phyloP scores from a whole-genome alignment of 2,797 vertebrate species.

The Onychomys arenicola region DNA sequence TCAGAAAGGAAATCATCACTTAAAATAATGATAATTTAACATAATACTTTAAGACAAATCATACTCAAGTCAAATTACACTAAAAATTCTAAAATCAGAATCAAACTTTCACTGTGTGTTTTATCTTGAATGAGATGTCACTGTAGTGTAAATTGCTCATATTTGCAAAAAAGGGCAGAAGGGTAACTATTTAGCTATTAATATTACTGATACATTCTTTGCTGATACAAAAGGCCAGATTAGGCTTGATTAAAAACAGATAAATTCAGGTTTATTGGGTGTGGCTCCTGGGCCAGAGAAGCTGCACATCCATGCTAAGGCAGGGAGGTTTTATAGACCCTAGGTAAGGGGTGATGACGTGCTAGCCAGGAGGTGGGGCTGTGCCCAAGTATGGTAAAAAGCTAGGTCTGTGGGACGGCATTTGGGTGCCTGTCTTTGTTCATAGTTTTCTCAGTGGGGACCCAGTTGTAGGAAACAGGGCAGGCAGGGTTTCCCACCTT shows the following conservation, averaged over 20 bases:
- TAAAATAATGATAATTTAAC: background rate
- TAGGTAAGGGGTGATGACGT: background rate
- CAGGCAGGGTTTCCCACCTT: background rate
- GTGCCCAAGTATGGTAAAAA: background rate
- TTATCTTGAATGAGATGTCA: background rate
- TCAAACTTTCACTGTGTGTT: background rate
- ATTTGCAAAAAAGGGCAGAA: background rate
- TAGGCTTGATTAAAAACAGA: background rate
- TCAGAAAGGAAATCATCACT: background rate
- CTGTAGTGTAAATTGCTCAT: background rate
- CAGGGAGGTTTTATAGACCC: too few species aligned
- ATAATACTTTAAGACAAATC: background rate
- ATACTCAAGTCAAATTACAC: background rate
- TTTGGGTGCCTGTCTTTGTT: too few species aligned
- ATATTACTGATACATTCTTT: background rate
- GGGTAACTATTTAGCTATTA: background rate
- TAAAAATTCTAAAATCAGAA: conserved; percentile 1
- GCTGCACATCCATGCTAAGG: too few species aligned
- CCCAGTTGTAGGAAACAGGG: too few species aligned
- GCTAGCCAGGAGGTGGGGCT: background rate
- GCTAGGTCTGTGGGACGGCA: background rate
- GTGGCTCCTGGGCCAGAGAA: background rate
- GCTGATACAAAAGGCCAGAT: background rate
- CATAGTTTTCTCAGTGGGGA: background rate
- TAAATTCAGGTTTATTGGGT: background rate